Evolutionary conservation across 2,888 invertebrate species (phyloP).

Genomic region (Napeogenes inachia): DNA sequence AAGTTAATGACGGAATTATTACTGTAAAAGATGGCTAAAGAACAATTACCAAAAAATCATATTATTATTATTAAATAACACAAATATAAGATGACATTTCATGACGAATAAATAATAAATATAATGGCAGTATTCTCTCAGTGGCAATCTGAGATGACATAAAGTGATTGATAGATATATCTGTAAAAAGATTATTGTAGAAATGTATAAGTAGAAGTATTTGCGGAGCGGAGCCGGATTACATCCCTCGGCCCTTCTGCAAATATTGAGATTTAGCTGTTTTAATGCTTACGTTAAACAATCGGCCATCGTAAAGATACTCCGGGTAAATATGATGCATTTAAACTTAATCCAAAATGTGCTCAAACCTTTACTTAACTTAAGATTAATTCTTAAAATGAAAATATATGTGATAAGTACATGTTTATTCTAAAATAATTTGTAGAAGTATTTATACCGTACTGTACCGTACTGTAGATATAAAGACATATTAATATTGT

Average conservation of each 20-base stretch:
- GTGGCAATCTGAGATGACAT: not conserved
- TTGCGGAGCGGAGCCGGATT: conserved; percentile 61
- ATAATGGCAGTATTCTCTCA: not conserved
- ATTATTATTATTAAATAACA: not conserved
- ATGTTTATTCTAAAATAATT: no score
- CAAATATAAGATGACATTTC: not conserved
- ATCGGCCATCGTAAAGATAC: conserved; percentile 60
- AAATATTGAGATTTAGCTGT: conserved; percentile 76
- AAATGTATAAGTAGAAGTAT: conserved; percentile 59
- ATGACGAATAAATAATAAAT: not conserved
- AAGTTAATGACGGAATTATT: no score
- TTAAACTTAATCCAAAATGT: not conserved
- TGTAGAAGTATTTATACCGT: no score
- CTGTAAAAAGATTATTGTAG: conserved; percentile 27
- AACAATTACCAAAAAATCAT: no score
- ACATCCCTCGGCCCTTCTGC: conserved; percentile 56
- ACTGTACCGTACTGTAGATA: no score
- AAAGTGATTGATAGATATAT: conserved; percentile 1
- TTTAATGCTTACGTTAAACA: conserved; percentile 77
- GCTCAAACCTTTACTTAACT: no score
- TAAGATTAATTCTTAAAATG: no score
- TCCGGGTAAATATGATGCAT: conserved; percentile 33
- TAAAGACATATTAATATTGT: no score
- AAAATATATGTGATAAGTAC: no score
- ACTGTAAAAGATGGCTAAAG: no score